Evolutionary conservation across 2,797 vertebrate genomes (phyloP), one percentile per base, ranked within the genome.

Genomic region (Falco biarmicus): DNA sequence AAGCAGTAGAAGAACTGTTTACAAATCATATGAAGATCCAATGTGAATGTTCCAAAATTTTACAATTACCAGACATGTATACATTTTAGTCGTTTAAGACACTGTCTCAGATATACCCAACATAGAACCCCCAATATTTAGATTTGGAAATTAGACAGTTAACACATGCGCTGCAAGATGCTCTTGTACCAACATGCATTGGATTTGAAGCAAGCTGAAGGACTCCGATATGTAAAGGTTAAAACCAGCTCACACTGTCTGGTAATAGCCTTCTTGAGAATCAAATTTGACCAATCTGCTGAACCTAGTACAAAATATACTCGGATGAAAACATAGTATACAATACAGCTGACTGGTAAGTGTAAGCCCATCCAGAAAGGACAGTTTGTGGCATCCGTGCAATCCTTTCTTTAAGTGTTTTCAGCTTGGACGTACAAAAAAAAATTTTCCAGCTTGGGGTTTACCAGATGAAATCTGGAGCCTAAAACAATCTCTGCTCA

Each of bases 151-250:
- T 66, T 5, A 82, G 25, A 26, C 31, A 63, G 28, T n/a, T 57
- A 78, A 25, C 15, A 41, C 0, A 0, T 0, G 1, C 18, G 8
- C 6, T 10, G 4, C 0, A 1, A 86, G 34, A 73, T 32, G 15
- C 9, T 53, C 12, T 50, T 59, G 9, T 28, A 70, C 6, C 32
- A 28, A 15, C 6, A 1, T 3, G 5, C 18, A 10, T 0, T 39
- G 37, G 21, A 43, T 77, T 57, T 53, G 31, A 60, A 79, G 34
- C 16, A 1, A 1, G 54, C 6, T 43, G 13, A 69, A 81, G 24
- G 3, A 57, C n/a, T 75, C 26, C 13, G 39, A 0, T 64, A 61
- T 43, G 34, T 43, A 85, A 76, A 50, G 15, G 12, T 80, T 85
- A 66, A 87, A 86, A 14, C 22, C 22, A 80, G 6, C 6, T 70